Conservation (phyloP, 2,113 vertebrate genomes). For the Rallus limicola region DNA sequence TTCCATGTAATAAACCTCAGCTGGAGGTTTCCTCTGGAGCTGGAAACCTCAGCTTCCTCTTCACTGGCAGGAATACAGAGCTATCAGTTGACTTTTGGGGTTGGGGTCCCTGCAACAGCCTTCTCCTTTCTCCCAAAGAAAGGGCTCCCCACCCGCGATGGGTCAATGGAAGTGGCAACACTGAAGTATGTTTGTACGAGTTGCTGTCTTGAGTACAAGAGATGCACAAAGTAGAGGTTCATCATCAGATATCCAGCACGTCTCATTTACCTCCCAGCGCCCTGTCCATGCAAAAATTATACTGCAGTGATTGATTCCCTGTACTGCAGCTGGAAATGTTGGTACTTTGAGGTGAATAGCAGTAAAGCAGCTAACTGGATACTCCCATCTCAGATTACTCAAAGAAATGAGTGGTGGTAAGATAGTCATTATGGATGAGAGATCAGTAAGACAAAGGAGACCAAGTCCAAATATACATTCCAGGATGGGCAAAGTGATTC, state of each 20-base stretch:
- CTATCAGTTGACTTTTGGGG: neutral
- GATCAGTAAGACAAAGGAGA: neutral
- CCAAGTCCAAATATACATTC: neutral
- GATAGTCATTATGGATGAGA: neutral
- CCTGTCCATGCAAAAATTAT: neutral
- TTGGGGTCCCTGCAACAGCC: neutral
- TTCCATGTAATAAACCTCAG: neutral
- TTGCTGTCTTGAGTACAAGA: rapidly evolving
- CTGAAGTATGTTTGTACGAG: neutral
- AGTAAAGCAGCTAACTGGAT: neutral
- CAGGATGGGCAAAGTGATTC: neutral
- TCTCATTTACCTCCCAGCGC: neutral
- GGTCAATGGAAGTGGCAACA: rapidly evolving
- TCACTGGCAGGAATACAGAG: neutral
- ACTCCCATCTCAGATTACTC: neutral
- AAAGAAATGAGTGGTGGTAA: neutral
- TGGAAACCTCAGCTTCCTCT: neutral
- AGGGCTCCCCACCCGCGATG: rapidly evolving
- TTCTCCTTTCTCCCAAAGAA: neutral
- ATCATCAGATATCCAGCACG: rapidly evolving
- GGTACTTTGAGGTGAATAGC: neutral
- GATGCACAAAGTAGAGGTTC: neutral
- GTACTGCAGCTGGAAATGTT: neutral
- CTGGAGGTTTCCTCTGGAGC: neutral
- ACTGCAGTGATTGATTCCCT: neutral